phyloP scores from a whole-genome alignment of 2,797 vertebrate species.

The Triplophysa yarkandensis region DNA sequence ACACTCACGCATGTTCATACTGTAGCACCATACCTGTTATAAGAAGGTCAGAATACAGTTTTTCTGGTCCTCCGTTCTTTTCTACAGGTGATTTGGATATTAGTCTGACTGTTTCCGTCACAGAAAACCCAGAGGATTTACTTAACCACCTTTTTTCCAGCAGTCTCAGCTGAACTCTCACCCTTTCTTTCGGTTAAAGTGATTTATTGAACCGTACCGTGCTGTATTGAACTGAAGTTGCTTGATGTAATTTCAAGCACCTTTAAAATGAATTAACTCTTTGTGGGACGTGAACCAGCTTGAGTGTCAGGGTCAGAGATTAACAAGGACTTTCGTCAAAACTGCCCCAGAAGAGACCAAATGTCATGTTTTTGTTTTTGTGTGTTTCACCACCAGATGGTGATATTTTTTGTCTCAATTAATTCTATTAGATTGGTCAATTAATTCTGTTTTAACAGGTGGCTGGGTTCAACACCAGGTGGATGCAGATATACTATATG shows the following conservation, averaged over 20 bases:
- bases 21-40: neutral
- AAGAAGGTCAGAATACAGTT: constrained; percentile 9
- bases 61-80: constrained; percentile 3
- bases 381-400: constrained; percentile 2
- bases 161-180: constrained; percentile 32
- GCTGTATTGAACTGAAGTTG: constrained; percentile 1
- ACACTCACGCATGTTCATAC: neutral
- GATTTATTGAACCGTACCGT: constrained; percentile 28
- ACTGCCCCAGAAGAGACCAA: neutral
- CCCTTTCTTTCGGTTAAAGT: constrained; percentile 10
- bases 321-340: neutral
- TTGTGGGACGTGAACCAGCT: neutral
- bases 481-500: neutral
- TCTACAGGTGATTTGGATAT: constrained; percentile 3
- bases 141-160: neutral
- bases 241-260: neutral
- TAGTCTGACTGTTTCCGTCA: constrained; percentile 24
- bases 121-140: constrained; percentile 34
- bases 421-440: neutral
- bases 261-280: neutral
- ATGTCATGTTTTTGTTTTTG: neutral
- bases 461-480: neutral
- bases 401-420: neutral
- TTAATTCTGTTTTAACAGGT: neutral
- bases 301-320: neutral